These are phyloP conservation scores for Callopanchax toddi DNA, from an alignment of 2,113 vertebrate genomes.

Conservation along the genomic window DNA sequence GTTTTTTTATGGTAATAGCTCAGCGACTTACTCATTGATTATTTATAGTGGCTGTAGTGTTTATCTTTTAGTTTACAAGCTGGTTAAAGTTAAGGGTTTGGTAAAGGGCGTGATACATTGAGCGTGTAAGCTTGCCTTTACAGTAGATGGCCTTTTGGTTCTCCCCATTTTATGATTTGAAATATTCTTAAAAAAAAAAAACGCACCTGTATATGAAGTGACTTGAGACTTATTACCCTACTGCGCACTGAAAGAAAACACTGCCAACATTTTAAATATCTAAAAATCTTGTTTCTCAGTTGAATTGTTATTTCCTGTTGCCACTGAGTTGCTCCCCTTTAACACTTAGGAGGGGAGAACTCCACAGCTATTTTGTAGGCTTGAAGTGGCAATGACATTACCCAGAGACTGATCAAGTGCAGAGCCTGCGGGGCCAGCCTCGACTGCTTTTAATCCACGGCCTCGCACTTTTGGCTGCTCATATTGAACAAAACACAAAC, in stretches of 20 bases:
- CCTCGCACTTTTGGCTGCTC: constrained; percentile 67
- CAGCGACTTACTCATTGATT: constrained; percentile 78
- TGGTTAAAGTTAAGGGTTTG: constrained; percentile 66
- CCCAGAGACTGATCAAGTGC: constrained; percentile 67
- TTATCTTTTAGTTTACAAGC: constrained; percentile 70
- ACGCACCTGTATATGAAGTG: too few species aligned
- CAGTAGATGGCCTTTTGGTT: neutral
- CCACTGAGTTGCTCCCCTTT: constrained; percentile 9
- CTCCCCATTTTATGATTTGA: neutral
- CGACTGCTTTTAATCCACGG: constrained; percentile 35
- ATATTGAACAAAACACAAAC: constrained; percentile 70
- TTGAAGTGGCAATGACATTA: constrained; percentile 71
- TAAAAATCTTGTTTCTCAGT: constrained; percentile 7
- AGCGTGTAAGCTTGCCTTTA: constrained; percentile 21
- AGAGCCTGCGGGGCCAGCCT: constrained; percentile 52
- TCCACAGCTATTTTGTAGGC: constrained; percentile 43
- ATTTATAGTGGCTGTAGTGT: constrained; percentile 78
- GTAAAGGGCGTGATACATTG: constrained; percentile 58
- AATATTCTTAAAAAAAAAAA: neutral
- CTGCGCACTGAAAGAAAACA: neutral
- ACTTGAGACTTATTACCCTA: too few species aligned
- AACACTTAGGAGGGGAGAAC: constrained; percentile 32
- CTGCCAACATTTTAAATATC: neutral
- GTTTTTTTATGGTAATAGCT: constrained; percentile 82
- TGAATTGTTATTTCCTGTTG: constrained; percentile 23